phyloP scores from a whole-genome alignment of 2,113 vertebrate genomes.

The Chaenocephalus aceratus region DNA sequence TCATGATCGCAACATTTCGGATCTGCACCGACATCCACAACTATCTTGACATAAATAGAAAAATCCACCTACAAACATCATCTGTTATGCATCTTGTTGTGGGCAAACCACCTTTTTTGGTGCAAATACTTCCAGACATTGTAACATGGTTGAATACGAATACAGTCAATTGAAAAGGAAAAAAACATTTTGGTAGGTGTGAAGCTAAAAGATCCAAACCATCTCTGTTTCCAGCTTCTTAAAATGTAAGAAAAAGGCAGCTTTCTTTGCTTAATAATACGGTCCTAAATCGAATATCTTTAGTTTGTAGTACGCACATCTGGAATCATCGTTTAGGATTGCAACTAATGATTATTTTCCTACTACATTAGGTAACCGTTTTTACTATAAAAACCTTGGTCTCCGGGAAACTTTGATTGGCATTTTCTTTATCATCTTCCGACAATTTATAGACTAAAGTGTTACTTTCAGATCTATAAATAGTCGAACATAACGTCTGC shows the following conservation, averaged over 20 bases:
- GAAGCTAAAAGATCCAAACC: background rate
- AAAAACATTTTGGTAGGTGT: background rate
- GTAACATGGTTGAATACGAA: background rate
- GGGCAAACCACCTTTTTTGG: background rate
- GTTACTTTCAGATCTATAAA: background rate
- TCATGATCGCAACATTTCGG: constrained; percentile 22
- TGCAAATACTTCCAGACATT: background rate
- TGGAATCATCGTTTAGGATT: background rate
- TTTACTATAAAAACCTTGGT: no score
- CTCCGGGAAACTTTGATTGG: background rate
- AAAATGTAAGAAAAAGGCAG: background rate
- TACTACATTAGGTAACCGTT: no score
- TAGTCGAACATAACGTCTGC: background rate
- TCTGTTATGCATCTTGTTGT: background rate
- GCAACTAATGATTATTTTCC: no score
- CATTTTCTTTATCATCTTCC: background rate
- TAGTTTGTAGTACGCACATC: background rate
- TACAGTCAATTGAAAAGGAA: background rate
- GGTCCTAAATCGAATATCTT: background rate
- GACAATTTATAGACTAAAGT: background rate
- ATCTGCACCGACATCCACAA: constrained; percentile 19
- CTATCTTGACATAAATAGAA: background rate
- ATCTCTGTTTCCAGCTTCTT: background rate
- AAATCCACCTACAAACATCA: constrained; percentile 13
- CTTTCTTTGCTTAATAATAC: background rate